Percentiles rank a stretch among this genome's conserved stretches.
phyloP scores from a whole-genome alignment of 2,113 vertebrate species.

The Seriola rivoliana region DNA sequence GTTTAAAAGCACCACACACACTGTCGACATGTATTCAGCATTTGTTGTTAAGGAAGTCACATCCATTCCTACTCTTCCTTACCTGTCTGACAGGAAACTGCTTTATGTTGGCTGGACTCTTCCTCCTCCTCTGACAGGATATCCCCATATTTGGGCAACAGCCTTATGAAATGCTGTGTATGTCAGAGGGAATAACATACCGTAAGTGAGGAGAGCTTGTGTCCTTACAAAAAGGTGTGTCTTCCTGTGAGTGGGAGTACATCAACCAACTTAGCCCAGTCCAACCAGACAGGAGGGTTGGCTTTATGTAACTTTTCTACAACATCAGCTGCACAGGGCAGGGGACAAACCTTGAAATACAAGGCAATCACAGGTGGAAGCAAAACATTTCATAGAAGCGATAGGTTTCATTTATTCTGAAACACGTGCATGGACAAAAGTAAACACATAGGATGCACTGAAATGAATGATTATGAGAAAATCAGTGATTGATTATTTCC shows the following conservation, averaged over 20 bases:
- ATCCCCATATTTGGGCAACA: slow-evolving; percentile 71
- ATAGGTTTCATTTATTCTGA: neutral
- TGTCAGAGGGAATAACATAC: slow-evolving; percentile 41
- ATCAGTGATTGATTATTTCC: neutral
- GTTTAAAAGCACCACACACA: neutral
- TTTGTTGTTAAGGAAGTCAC: neutral
- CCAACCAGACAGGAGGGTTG: neutral
- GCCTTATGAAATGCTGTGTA: slow-evolving; percentile 52
- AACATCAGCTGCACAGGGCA: neutral
- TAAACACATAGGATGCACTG: too few species aligned
- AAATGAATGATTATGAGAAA: too few species aligned
- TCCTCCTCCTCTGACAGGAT: slow-evolving; percentile 42
- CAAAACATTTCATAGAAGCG: neutral
- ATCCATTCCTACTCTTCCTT: neutral
- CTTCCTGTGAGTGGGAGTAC: slow-evolving; percentile 74
- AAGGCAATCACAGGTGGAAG: neutral
- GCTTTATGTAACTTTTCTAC: neutral
- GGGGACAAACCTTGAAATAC: neutral
- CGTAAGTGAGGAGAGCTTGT: slow-evolving; percentile 7
- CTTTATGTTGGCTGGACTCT: neutral
- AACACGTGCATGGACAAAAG: neutral
- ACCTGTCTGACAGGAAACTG: slow-evolving; percentile 66
- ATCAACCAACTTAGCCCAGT: slow-evolving; percentile 31
- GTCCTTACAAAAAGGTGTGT: slow-evolving; percentile 53
- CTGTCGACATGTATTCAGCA: neutral